Base-by-base conservation (phyloP, 1,140 invertebrate species). In the Diabrotica virgifera region DNA sequence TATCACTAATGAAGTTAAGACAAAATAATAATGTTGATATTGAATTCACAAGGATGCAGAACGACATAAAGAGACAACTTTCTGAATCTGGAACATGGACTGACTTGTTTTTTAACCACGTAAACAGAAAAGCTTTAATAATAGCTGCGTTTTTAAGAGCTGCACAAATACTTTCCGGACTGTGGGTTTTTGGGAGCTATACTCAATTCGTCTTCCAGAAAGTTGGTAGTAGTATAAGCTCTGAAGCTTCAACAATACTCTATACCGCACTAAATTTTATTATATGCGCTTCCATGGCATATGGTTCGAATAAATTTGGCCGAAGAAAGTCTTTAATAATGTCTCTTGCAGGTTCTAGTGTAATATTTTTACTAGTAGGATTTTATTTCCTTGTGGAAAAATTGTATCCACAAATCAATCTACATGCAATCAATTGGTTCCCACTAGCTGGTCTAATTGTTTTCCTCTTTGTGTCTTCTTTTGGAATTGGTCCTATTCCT, bases 1-100 rank as follows among this genome's bases (percentile, higher is more conserved):
- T 51, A 10, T 59, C 71, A 6, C 53, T 78, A 57, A 56, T 66
- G 46, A 92, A 90, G 87, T 55, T 77, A 10, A 61, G 65, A 52
- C 52, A 70, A n/a, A 71, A 70, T 52, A 24, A 64, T n/a, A 62
- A 74, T 55, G 64, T 77, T 6, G 70, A 73, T 12, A 46, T 36
- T 3, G 76, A 76, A 46, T 72, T 76, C 24, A 51, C 56, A 56
- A 59, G 64, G 50, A 60, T 76, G 14, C 70, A 68, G 38, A 52
- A 57, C 14, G 74, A 74, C 62, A 72, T 77, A 11, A 50, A 70
- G 14, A 65, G 59, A 63, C 70, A 72, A 66, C 60, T 72, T 50
- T 74, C 70, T 1, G 72, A 72, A 64, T 63, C 62, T 9, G 70
- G 66, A 36, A 66, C 62, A 5, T 74, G 65, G 54, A 60, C 14